Evolutionary conservation across 1,140 invertebrate genomes (phyloP), one percentile per base, ranked within the genome.

Genomic region (Polypedilum pembai): DNA sequence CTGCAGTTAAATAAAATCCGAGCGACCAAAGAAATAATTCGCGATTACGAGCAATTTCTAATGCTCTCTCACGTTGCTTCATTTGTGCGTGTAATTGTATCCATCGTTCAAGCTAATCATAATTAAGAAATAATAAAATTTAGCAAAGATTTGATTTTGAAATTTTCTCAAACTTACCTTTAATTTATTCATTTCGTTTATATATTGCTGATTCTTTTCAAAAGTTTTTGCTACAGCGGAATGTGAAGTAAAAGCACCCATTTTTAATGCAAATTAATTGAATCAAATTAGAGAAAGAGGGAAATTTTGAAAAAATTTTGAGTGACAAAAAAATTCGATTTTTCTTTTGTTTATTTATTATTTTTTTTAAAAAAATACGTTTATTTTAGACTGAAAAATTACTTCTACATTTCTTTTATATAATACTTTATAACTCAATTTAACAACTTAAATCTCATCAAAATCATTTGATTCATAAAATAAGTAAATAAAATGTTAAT

Each of bases 51-150:
- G 91, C 91, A 63, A 93, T 85, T 80, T 90, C 85, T 81, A 90
- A 82, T 0, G 92, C 91, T 80, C 88, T 85, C 81, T 90, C 85
- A 75, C 90, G 82, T 81, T 92, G 89, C 77, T 90, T 85, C 83
- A 93, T 88, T 80, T 91, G 89, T 83, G 91, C 91, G 79, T 90
- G 89, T 86, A 93, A 87, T 78, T 92, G 90, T 77, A 93, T 88
- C 83, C 92, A 91, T 72, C 89, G 81, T 78, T 90, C 89, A 80
- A 90, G 83, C 88, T 89, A 76, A 45, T 56, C 33, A 65, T 76
- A 56, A 15, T 41, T 41, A 75, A 56, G 41, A 41, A 74, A 45
- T 41, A 20, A 10, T 4, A 21, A 18, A n/a, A 45, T 56, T 74
- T 73, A 3, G 10, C 18, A 17, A 41, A 8, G 1, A 45, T 10